These are phyloP conservation scores for Aleiodes alternator DNA, from an alignment of 2,888 invertebrate genomes.

Conservation along the genomic window DNA sequence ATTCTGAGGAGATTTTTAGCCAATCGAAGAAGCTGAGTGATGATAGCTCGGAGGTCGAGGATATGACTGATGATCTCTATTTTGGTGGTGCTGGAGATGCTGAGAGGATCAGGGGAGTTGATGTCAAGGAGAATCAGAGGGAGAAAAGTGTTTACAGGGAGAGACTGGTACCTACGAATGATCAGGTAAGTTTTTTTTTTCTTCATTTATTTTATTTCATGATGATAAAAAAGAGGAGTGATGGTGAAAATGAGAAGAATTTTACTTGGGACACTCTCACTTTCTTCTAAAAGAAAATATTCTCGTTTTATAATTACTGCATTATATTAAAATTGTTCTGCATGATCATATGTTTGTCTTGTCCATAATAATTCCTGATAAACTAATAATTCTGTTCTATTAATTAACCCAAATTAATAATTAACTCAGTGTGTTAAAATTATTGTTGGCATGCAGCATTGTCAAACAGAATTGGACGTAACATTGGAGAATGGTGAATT, in stretches of 20 bases:
- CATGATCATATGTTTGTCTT: neutral
- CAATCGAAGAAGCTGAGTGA: constrained; percentile 80
- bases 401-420: constrained; percentile 56
- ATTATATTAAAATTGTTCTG: no score
- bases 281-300: no score
- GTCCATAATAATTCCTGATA: neutral
- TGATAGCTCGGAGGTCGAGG: constrained; percentile 73
- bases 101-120: constrained; percentile 20
- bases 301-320: no score
- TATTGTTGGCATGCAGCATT: constrained; percentile 70
- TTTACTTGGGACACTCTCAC: neutral
- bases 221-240: no score
- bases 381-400: constrained; percentile 45
- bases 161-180: neutral
- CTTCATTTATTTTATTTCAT: neutral
- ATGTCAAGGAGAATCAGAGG: neutral
- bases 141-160: neutral
- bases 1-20: constrained; percentile 83
- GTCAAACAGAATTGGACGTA: constrained; percentile 72
- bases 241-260: constrained; percentile 63
- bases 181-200: constrained; percentile 2
- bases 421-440: constrained; percentile 56
- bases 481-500: constrained; percentile 68
- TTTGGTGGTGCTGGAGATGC: constrained; percentile 61
- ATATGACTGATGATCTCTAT: constrained; percentile 75